A percentile compares a stretch with the other conserved stretches of the same genome.
Evolutionary conservation across 37 sponge, comb jelly and placozoan species (phyloP).

Genomic region (Cliona cf. orientalis): DNA sequence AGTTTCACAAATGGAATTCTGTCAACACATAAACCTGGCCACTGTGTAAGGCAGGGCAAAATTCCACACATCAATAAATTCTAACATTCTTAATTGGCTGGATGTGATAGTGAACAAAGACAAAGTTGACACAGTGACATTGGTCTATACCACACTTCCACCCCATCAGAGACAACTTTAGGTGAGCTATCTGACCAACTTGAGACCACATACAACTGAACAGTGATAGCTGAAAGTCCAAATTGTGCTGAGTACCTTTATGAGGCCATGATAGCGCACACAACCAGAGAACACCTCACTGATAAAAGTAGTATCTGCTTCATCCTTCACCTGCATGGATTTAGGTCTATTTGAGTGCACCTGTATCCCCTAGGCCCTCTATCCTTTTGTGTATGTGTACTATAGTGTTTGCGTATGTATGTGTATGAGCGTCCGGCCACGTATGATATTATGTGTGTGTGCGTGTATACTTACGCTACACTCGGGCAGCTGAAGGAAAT

Average conservation of each 20-base stretch:
- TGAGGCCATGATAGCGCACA: conserved; percentile 58
- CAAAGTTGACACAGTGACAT: too few species aligned
- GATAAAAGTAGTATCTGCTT: conserved; percentile 74
- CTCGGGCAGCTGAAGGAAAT: conserved; percentile 29
- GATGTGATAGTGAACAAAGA: too few species aligned
- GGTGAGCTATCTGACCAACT: background rate
- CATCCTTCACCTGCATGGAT: conserved; percentile 56
- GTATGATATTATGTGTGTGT: background rate
- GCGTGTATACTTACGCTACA: conserved; percentile 18
- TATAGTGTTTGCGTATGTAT: background rate
- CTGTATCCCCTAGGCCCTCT: too few species aligned
- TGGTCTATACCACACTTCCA: too few species aligned
- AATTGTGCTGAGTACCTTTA: conserved; percentile 52
- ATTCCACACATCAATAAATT: too few species aligned
- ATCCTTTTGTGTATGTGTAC: too few species aligned
- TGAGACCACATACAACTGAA: background rate
- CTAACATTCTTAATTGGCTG: too few species aligned
- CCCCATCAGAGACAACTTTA: too few species aligned
- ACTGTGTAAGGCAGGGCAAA: too few species aligned
- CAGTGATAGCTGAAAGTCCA: conserved; percentile 3
- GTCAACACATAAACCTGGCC: too few species aligned
- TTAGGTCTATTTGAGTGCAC: background rate
- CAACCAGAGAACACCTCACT: conserved; percentile 91
- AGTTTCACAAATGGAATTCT: too few species aligned
- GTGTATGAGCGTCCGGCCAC: background rate